phyloP scores from a whole-genome alignment of 2,888 invertebrate species.

The Oeneis ivallda region DNA sequence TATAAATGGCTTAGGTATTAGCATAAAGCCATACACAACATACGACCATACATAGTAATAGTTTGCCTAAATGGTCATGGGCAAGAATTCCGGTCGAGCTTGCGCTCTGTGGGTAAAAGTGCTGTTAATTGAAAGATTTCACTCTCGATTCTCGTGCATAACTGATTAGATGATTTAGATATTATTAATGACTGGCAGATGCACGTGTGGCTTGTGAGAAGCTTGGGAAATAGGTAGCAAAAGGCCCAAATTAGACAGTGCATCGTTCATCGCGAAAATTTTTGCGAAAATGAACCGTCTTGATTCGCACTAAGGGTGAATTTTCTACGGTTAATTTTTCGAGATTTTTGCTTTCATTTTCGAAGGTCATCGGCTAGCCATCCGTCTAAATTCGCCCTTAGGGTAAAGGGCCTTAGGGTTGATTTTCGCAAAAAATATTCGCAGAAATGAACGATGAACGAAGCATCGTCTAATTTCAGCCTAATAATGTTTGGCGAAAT shows the following conservation, averaged over 20 bases:
- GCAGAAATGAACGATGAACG: too few species aligned
- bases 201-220: neutral
- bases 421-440: too few species aligned
- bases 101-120: slow-evolving; percentile 29
- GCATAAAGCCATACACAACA: slow-evolving; percentile 5
- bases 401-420: too few species aligned
- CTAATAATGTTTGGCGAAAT: neutral
- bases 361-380: too few species aligned
- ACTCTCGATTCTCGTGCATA: slow-evolving; percentile 31
- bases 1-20: slow-evolving; percentile 2
- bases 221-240: neutral
- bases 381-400: too few species aligned
- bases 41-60: slow-evolving; percentile 2
- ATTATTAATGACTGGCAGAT: slow-evolving; percentile 19
- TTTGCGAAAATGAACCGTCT: too few species aligned
- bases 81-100: slow-evolving; percentile 19
- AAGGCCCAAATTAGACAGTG: too few species aligned
- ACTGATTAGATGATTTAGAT: slow-evolving; percentile 27
- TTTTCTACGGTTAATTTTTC: too few species aligned
- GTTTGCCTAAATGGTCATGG: slow-evolving; percentile 10
- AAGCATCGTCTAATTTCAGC: too few species aligned
- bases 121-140: slow-evolving; percentile 28
- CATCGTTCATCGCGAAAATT: too few species aligned
- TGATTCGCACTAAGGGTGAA: too few species aligned
- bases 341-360: too few species aligned